Conservation (phyloP, 2,797 vertebrate species). For the Xyrichtys novacula region DNA sequence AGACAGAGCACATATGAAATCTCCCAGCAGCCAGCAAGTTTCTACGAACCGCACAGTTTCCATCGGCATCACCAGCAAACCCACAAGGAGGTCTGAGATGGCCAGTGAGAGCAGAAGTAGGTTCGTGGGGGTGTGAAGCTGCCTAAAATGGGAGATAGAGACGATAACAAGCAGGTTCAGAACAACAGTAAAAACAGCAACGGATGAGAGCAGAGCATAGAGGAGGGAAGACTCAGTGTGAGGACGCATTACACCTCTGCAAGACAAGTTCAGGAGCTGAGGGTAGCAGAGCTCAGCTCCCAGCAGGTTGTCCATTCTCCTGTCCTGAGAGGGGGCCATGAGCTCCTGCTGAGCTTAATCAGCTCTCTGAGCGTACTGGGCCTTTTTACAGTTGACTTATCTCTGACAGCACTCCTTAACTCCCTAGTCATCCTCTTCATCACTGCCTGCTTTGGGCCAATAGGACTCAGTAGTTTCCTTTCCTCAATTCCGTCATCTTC, state of each 20-base stretch:
- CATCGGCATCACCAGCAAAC: slow-evolving; percentile 83
- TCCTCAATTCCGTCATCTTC: background rate
- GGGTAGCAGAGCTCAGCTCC: slow-evolving; percentile 58
- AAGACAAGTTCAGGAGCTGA: slow-evolving; percentile 52
- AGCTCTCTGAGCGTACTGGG: slow-evolving; percentile 7
- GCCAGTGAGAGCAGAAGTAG: slow-evolving; percentile 86
- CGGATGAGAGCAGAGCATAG: slow-evolving; percentile 53
- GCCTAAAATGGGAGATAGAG: slow-evolving; percentile 84
- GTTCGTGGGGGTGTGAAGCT: slow-evolving; percentile 85
- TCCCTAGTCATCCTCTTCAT: slow-evolving; percentile 6
- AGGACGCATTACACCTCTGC: slow-evolving; percentile 28
- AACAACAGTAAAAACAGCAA: slow-evolving; percentile 66
- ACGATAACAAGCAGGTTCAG: slow-evolving; percentile 83
- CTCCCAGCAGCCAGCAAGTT: slow-evolving; percentile 84
- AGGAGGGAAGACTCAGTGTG: slow-evolving; percentile 41
- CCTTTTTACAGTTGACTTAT: slow-evolving; percentile 17
- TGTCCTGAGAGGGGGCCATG: background rate
- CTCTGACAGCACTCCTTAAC: background rate
- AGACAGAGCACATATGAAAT: slow-evolving; percentile 78
- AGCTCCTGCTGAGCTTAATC: slow-evolving; percentile 12
- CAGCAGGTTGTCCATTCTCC: slow-evolving; percentile 26
- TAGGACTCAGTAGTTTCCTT: background rate
- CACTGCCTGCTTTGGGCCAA: background rate
- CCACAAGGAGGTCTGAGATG: slow-evolving; percentile 80
- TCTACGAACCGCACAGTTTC: slow-evolving; percentile 79